Conservation (phyloP, 2,888 invertebrate genomes). For the Sipha maydis region DNA sequence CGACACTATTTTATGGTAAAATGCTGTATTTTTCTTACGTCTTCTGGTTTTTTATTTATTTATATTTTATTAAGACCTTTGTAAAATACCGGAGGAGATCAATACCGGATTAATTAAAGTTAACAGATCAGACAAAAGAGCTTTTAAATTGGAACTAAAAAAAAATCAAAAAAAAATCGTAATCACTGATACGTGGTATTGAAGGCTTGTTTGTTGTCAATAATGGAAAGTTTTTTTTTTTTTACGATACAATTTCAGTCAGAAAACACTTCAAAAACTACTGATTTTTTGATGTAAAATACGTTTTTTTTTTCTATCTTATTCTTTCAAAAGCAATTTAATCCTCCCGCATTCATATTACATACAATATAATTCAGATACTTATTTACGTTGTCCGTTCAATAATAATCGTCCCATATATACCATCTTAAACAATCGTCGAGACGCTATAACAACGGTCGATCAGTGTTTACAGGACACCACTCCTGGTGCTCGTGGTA, state of each 20-base stretch:
- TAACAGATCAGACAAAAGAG: slow-evolving; percentile 20
- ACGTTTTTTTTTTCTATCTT: neutral
- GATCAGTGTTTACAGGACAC: no score
- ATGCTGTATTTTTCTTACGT: slow-evolving; percentile 4
- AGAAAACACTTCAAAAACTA: slow-evolving; percentile 7
- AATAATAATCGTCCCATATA: no score
- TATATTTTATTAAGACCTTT: slow-evolving; percentile 2
- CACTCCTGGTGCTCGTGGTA: no score
- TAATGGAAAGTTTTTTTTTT: neutral
- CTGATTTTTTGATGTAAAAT: neutral
- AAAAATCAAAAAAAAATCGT: slow-evolving; percentile 3
- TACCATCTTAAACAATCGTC: no score
- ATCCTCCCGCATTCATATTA: neutral
- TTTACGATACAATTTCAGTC: neutral
- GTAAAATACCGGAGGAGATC: neutral
- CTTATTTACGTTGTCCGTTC: no score
- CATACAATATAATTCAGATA: no score
- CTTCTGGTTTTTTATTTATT: neutral
- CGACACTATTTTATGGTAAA: neutral
- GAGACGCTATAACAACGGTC: no score
- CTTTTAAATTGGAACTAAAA: slow-evolving; percentile 18
- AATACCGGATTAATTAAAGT: slow-evolving; percentile 24
- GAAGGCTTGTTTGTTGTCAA: neutral
- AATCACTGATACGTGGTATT: slow-evolving; percentile 24
- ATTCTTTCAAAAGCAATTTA: no score